phyloP scores from a whole-genome alignment of 2,888 invertebrate genomes.

The Nasonia oneida region DNA sequence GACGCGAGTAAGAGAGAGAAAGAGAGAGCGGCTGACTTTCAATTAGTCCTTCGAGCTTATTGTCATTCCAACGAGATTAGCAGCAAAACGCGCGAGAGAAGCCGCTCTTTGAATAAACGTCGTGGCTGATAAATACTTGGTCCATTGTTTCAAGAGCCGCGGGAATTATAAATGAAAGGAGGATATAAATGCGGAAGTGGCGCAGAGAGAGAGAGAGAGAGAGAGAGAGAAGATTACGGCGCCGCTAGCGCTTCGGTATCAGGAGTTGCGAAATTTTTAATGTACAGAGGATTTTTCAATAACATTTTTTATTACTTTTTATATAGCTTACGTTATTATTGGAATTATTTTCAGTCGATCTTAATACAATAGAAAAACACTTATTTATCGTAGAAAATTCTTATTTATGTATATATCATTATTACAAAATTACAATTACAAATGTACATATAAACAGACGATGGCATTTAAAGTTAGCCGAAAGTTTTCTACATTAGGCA shows the following conservation, averaged over 20 bases:
- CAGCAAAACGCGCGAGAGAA: background rate
- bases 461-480: too few species aligned
- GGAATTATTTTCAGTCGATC: too few species aligned
- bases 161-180: background rate
- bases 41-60: constrained; percentile 44
- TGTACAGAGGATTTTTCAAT: background rate
- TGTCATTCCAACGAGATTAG: constrained; percentile 30
- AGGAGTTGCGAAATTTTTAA: background rate
- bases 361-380: too few species aligned
- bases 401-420: too few species aligned
- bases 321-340: too few species aligned
- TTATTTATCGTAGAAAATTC: too few species aligned
- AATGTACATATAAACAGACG: too few species aligned
- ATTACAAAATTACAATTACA: too few species aligned
- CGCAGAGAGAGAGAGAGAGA: background rate
- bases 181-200: constrained; percentile 16
- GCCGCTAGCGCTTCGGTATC: background rate
- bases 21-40: constrained; percentile 31
- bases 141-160: constrained; percentile 1
- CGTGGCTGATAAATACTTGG: constrained; percentile 31
- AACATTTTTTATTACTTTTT: too few species aligned
- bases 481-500: too few species aligned
- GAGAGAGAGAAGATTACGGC: background rate
- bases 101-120: background rate
- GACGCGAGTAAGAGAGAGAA: too few species aligned